Conservation (phyloP, 2,797 vertebrate genomes). For the Chaetodon trifasciatus region DNA sequence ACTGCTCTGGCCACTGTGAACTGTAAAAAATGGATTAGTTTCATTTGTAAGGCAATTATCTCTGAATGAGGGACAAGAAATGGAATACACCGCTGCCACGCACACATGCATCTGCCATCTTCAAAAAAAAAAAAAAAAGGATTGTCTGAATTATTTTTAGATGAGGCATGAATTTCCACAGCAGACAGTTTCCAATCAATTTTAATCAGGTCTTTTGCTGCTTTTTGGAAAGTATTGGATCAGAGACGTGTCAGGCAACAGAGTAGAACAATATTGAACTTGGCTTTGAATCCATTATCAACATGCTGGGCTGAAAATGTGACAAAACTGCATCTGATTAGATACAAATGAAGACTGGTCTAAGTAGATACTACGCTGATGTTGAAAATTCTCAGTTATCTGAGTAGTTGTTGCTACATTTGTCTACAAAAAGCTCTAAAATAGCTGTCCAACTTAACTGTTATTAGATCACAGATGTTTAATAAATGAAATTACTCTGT, state of each 20-base stretch:
- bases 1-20: constrained; percentile 61
- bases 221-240: constrained; percentile 52
- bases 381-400: constrained; percentile 45
- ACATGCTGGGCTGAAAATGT: constrained; percentile 59
- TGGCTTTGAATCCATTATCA: constrained; percentile 68
- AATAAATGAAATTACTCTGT: constrained; percentile 29
- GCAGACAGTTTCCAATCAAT: constrained; percentile 82
- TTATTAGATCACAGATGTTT: constrained; percentile 30
- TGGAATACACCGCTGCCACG: constrained; percentile 30
- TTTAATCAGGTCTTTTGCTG: constrained; percentile 79
- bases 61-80: constrained; percentile 63
- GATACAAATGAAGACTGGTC: constrained; percentile 53
- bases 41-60: constrained; percentile 83
- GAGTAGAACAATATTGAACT: constrained; percentile 58
- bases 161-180: constrained; percentile 68
- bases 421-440: constrained; percentile 21
- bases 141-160: constrained; percentile 80
- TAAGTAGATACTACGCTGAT: constrained; percentile 24
- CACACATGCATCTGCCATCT: constrained; percentile 31
- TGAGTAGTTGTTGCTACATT: constrained; percentile 38
- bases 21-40: constrained; percentile 74
- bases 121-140: constrained; percentile 54
- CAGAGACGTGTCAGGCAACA: constrained; percentile 54
- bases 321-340: constrained; percentile 73
- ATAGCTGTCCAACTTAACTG: constrained; percentile 25